A percentile compares a stretch with the other conserved stretches of the same genome.
Conservation (phyloP, 1,140 invertebrate species). For the Lucilia sericata region DNA sequence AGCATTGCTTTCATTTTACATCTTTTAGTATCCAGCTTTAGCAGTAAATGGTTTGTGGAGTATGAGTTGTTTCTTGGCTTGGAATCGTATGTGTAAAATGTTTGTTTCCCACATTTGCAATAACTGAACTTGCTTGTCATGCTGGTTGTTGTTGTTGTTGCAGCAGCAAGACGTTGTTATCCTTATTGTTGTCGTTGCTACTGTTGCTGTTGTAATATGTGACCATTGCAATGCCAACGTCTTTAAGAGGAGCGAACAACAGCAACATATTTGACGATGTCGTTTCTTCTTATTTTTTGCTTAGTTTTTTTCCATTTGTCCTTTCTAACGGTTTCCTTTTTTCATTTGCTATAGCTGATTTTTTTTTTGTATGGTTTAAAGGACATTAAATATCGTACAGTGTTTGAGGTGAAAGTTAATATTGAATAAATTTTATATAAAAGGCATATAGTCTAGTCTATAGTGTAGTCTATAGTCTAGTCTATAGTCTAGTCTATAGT, state of each 20-base stretch:
- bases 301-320: not conserved
- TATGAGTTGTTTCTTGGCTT: not conserved
- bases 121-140: not conserved
- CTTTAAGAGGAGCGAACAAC: constrained; percentile 23
- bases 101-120: constrained; percentile 10
- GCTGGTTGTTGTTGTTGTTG: not conserved
- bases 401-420: not conserved
- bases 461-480: no score
- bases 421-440: no score
- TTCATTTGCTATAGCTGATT: not conserved
- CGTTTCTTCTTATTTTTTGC: not conserved
- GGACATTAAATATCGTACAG: not conserved
- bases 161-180: not conserved
- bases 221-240: constrained; percentile 28
- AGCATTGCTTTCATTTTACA: constrained; percentile 6
- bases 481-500: no score
- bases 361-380: not conserved
- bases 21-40: constrained; percentile 6
- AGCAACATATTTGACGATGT: constrained; percentile 16
- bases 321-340: constrained; percentile 18
- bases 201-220: not conserved
- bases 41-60: not conserved
- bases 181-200: not conserved
- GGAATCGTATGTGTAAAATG: not conserved
- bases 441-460: no score